Evolutionary conservation across 2,888 invertebrate genomes (phyloP).

Genomic region (Camptogramma bilineatum): DNA sequence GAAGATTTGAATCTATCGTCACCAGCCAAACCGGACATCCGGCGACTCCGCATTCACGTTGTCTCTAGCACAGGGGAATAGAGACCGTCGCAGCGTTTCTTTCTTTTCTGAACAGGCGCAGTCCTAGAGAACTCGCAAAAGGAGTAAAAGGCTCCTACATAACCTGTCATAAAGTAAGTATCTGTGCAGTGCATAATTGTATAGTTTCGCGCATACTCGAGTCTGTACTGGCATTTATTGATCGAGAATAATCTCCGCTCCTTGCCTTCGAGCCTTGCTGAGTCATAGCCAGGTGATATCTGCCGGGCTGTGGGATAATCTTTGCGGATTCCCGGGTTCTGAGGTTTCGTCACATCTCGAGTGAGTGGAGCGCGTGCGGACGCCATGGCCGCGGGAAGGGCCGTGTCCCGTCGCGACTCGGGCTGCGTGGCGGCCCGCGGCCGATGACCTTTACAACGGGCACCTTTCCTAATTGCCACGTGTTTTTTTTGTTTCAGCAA

Average conservation of each 20-base stretch:
- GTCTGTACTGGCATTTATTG: conserved; percentile 45
- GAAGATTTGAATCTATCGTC: conserved; percentile 62
- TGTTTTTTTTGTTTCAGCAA: conserved; percentile 88
- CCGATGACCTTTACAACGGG: conserved; percentile 74
- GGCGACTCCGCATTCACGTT: conserved; percentile 79
- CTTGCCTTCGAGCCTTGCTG: conserved; percentile 48
- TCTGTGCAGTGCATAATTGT: conserved; percentile 59
- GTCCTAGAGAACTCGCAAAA: conserved; percentile 84
- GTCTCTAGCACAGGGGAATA: conserved; percentile 81
- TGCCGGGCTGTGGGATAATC: conserved; percentile 52
- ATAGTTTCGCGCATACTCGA: conserved; percentile 56
- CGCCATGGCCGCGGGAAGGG: conserved; percentile 63
- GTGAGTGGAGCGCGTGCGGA: conserved; percentile 61
- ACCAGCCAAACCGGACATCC: conserved; percentile 76
- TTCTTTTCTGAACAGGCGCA: conserved; percentile 85
- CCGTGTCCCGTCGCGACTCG: conserved; percentile 46
- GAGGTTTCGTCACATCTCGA: conserved; percentile 54
- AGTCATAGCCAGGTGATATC: conserved; percentile 58
- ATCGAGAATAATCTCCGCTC: conserved; percentile 44
- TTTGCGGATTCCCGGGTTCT: conserved; percentile 48
- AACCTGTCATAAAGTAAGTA: conserved; percentile 86
- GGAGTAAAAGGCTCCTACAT: conserved; percentile 86
- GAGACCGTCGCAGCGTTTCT: conserved; percentile 81
- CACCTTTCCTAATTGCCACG: conserved; percentile 78
- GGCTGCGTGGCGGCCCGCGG: conserved; percentile 62